Evolutionary conservation across 2,888 invertebrate species (phyloP).

Genomic region (Standfussiana lucernea): DNA sequence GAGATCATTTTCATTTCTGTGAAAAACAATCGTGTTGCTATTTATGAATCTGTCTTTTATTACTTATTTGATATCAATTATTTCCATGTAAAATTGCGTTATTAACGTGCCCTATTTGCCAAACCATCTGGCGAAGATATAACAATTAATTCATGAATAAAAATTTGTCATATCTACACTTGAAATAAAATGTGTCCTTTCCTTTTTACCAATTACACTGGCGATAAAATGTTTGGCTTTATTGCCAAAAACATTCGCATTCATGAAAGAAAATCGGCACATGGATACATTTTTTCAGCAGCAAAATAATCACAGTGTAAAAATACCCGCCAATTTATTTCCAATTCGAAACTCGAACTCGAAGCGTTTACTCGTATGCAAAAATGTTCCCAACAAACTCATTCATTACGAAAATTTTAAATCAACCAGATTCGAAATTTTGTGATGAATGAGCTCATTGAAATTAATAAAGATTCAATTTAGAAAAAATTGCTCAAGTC

Average conservation of each 20-base stretch:
- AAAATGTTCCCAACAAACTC: slow-evolving; percentile 31
- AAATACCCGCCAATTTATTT: slow-evolving; percentile 14
- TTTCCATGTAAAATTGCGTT: neutral
- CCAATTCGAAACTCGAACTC: neutral
- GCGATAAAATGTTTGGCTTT: neutral
- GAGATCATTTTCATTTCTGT: neutral
- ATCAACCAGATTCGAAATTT: too few species aligned
- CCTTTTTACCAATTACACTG: neutral
- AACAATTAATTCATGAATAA: neutral
- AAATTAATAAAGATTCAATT: slow-evolving; percentile 50
- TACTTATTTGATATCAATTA: neutral
- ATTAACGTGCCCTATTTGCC: neutral
- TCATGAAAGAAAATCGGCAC: neutral
- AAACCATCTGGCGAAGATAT: neutral
- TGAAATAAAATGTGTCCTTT: neutral
- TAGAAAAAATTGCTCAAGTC: slow-evolving; percentile 38
- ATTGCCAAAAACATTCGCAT: neutral
- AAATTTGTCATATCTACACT: neutral
- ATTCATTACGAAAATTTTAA: slow-evolving; percentile 24
- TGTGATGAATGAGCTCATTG: too few species aligned
- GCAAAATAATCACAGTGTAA: slow-evolving; percentile 7
- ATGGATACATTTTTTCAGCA: slow-evolving; percentile 1
- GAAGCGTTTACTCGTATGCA: neutral
- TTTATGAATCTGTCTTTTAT: neutral
- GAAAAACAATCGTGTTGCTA: neutral